Evolutionary conservation across 2,888 invertebrate genomes (phyloP), one percentile per base, ranked within the genome.

Genomic region (Amitus sp.): DNA sequence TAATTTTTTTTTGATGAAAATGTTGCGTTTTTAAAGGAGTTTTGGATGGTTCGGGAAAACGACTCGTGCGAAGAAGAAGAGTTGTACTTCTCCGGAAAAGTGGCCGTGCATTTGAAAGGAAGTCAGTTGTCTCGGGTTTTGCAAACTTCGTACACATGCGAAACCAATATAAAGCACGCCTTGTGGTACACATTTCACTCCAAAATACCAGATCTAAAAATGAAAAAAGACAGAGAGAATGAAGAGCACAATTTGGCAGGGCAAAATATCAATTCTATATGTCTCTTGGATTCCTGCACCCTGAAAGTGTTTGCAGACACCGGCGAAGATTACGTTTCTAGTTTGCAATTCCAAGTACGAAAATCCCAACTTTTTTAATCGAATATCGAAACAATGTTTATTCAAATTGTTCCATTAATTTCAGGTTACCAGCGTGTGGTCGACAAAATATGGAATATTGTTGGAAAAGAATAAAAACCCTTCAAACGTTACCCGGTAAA

Each of bases 281-380:
- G 93, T 67, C 82, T 94, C 2, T 84, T 93, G 47, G 95, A 95
- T 82, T 86, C 86, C 23, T 89, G 89, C 71, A 89, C 90, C 67
- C 85, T 95, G 70, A 89, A 88, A 74, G 91, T 93, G 1, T 95
- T 91, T 71, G 90, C 91, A 0, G 86, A 86, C 39, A 89, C 90
- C 69, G 95, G 95, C 0, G 89, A 95, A 79, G 93, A 95, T 77
- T 96, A 91, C 73, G 86, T 91, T 7, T 87, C 93, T 0, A 90
- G 91, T 68, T 84, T 95, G 39, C 95, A 95, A 58, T 88, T 87
- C 74, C 85, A 86, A 78, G 87, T 86, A 69, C 60, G 62, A 39
- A 18, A n/a, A n/a, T n/a, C n/a, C n/a, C n/a, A n/a, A n/a, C n/a
- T n/a, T n/a, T n/a, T n/a, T n/a, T n/a, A n/a, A n/a, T n/a, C n/a